Base-by-base conservation (phyloP, 2,888 invertebrate genomes). In the Augiades crinisus region DNA sequence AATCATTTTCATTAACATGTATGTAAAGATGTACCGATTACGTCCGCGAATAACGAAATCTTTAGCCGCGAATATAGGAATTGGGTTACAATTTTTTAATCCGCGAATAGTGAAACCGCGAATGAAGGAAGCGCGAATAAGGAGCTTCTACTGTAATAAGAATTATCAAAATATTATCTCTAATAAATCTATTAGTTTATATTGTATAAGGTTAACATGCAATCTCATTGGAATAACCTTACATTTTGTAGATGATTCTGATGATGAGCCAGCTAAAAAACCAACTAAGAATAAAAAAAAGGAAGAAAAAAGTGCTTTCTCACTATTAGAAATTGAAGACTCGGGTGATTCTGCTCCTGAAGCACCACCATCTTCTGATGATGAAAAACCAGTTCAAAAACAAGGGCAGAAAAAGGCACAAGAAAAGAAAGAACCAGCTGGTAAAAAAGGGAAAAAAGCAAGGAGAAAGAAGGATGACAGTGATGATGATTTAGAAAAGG, bases 401-500 rank as follows among this genome's bases (percentile, higher is more conserved):
- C 59, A 68, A 37, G 77, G 75, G 59, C 81, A 86, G 58, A 90
- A 82, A 62, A 61, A 68, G 50, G 59, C 61, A 51, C 81, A 73
- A 63, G 85, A 88, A 22, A 90, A 88, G 59, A 86, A 83, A 64
- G 89, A 90, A 59, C 72, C 81, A 47, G 75, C 78, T 49, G 92
- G 92, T 13, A 95, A 95, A 74, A 95, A 95, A 74, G 92, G 93
- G 2, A 95, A 95, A 70, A 95, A 94, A 76, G 80, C 91, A 3
- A 93, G 92, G 69, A 92, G 93, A 68, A 95, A 94, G 83, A 93
- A 93, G 60, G 92, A 94, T 65, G 94, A 94, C 47, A 95, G 95
- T 68, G 94, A 94, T 75, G 95, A 95, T 57, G 96, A 96, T 73
- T 84, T 96, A 55, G 96, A 96, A 67, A 95, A 95, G 79, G 94